phyloP scores from a whole-genome alignment of 2,888 invertebrate genomes.

The Myathropa florea region DNA sequence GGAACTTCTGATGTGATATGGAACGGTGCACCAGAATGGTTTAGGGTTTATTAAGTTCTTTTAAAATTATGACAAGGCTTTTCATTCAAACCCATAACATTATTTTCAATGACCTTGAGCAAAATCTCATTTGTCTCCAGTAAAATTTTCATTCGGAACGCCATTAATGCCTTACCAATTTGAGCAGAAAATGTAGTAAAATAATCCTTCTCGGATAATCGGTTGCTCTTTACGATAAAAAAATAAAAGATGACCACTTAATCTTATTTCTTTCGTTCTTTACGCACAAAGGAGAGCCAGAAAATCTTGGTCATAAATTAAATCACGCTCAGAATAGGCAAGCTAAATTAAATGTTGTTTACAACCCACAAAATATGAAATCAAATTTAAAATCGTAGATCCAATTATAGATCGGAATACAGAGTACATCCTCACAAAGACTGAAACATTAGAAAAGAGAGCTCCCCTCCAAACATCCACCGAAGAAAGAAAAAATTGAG shows the following conservation, averaged over 20 bases:
- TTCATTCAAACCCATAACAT: background rate
- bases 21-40: too few species aligned
- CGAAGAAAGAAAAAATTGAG: background rate
- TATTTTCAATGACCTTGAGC: background rate
- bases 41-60: too few species aligned
- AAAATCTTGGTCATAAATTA: conserved; percentile 39
- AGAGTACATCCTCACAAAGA: conserved; percentile 25
- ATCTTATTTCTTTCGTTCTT: background rate
- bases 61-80: background rate
- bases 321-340: conserved; percentile 26
- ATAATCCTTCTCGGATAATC: background rate
- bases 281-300: background rate
- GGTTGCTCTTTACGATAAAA: background rate
- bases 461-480: background rate
- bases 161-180: background rate
- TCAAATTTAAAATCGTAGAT: conserved; percentile 52
- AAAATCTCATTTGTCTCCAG: background rate
- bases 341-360: conserved; percentile 46
- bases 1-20: too few species aligned
- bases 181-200: background rate
- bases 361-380: conserved; percentile 57
- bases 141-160: background rate
- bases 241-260: conserved; percentile 1
- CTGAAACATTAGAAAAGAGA: background rate
- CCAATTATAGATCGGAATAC: conserved; percentile 54